Evolutionary conservation across 2,113 vertebrate species (phyloP), one percentile per base, ranked within the genome.

Genomic region (Andinoacara biseriatus): DNA sequence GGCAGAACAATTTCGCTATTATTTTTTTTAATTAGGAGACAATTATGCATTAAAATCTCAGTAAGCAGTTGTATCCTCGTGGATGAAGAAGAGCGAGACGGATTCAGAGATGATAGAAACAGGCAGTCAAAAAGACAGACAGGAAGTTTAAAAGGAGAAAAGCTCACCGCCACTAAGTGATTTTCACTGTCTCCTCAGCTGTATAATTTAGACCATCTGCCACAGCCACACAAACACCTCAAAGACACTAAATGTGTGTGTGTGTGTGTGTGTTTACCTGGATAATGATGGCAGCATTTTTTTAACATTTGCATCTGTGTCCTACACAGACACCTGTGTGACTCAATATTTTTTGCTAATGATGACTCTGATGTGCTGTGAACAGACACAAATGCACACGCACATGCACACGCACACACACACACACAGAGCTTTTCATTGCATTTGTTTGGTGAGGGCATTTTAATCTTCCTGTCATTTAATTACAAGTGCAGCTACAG

Each of bases 131-230:
- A 35, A 56, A 31, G 10, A 58, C 10, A 43, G 31, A 85, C 35
- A 6, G 33, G 22, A 59, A 60, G 65, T 61, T 38, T 63, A 79
- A 59, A 46, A 83, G n/a, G 17, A 67, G 29, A 63, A 58, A n/a
- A 61, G 46, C 72, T 80, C 46, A 35, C 18, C 22, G 24, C 58
- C 62, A 80, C 75, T 59, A 14, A 46, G 14, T 54, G 43, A 78
- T 59, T 79, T 61, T 52, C 49, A 52, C 13, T 80, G 57, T 78
- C 59, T 79, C 72, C 22, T 76, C 65, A 60, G 83, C 59, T 90
- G 82, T 84, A 38, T 82, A 80, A 85, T 89, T 77, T 38, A 80
- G 40, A 78, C 76, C 83, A 87, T 88, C 87, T 91, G 85, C 67
- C 74, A 52, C 65, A 76, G 63, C n/a, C 57, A n/a, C 63, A 49